Evolutionary conservation across 2,888 invertebrate genomes (phyloP), one percentile per base, ranked within the genome.

Genomic region (Drosophila stalkeri): DNA sequence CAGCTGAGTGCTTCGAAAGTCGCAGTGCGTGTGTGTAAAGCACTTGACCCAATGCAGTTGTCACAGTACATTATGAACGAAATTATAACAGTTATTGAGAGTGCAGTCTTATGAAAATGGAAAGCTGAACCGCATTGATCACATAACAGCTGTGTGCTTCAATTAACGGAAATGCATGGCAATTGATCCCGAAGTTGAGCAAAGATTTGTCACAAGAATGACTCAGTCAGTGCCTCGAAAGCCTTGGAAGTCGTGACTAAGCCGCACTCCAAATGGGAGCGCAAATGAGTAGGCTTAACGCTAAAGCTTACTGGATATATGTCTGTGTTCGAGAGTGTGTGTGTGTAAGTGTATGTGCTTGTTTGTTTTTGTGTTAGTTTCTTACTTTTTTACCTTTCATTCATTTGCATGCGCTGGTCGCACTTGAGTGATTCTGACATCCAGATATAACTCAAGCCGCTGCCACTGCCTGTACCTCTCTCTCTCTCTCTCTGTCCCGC

Each of bases 331-430:
- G 14, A 2, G 37, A 14, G 46, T 33, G 35, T 63, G 51, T 55
- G n/a, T 47, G 43, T 61, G 52, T 54, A 14, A 44, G 56, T 67
- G 39, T 66, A 49, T 69, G 33, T 66, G 44, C 56, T 60, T 31
- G 27, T 47, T 9, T 16, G 47, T 47, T 9, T 16, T 4, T 9
- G 47, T 46, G 8, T 46, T 23, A 46, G 46, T 64, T 61, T 67
- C 69, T 84, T 75, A 56, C 72, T 57, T 54, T 73, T 49, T 33
- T 75, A 81, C 77, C 79, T 79, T 75, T 79, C 79, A 76, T 72
- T 82, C 72, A 86, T 86, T 82, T 86, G 83, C 86, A 86, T 88
- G 70, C 62, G 78, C 64, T 76, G 76, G 81, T 80, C 72, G 71
- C 84, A 84, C 75, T 84, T 62, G 82, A 86, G 77, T 80, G 79